A percentile compares a stretch with the other conserved stretches of the same genome.
Evolutionary conservation across 2,113 vertebrate species (phyloP).

Genomic region (Trinectes maculatus): DNA sequence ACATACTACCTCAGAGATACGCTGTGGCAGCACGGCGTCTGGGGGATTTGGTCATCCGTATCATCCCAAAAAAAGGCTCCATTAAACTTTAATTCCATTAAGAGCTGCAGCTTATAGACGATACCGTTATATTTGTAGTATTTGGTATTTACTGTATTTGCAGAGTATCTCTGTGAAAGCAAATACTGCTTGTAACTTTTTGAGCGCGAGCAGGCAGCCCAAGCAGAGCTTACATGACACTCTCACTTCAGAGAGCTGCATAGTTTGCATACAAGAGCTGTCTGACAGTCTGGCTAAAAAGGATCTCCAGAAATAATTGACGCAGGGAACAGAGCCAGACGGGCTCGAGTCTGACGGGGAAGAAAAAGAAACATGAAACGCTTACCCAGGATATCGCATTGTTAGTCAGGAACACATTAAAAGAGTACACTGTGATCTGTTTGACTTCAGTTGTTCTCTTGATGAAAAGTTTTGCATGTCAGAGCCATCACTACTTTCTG

Average conservation of each 20-base stretch:
- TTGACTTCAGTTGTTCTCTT: slow-evolving; percentile 46
- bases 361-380: slow-evolving; percentile 40
- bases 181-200: slow-evolving; percentile 13
- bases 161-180: slow-evolving; percentile 31
- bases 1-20: slow-evolving; percentile 73
- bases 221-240: slow-evolving; percentile 11
- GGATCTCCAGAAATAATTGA: slow-evolving; percentile 56
- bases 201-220: slow-evolving; percentile 17
- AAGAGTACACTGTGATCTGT: slow-evolving; percentile 56
- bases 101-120: slow-evolving; percentile 48
- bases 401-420: slow-evolving; percentile 55
- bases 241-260: slow-evolving; percentile 24
- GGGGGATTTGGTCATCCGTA: slow-evolving; percentile 68
- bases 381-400: slow-evolving; percentile 52
- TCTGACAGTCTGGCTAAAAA: slow-evolving; percentile 47
- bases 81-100: slow-evolving; percentile 60
- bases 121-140: slow-evolving; percentile 50
- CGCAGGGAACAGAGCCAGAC: slow-evolving; percentile 33
- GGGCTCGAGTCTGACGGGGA: slow-evolving; percentile 36
- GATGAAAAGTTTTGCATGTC: slow-evolving; percentile 59
- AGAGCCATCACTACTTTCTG: slow-evolving; percentile 32
- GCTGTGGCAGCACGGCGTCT: slow-evolving; percentile 64
- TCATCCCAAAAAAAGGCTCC: slow-evolving; percentile 62
- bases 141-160: slow-evolving; percentile 45
- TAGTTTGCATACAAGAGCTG: slow-evolving; percentile 37